phyloP scores from a whole-genome alignment of 2,888 invertebrate species.

The Xylota segnis region DNA sequence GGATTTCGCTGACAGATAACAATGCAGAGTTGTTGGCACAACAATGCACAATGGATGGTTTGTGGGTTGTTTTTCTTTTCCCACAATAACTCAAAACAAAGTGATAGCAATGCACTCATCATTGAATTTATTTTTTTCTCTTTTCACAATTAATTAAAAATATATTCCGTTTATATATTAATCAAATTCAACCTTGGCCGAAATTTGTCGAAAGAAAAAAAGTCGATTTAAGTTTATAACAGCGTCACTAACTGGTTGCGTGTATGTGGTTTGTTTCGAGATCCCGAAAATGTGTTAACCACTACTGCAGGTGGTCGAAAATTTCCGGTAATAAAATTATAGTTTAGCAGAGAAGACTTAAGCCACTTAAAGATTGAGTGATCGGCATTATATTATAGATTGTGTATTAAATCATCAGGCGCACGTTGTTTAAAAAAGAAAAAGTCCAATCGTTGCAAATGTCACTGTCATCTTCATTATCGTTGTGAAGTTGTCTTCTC shows the following conservation, averaged over 20 bases:
- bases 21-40: conserved; percentile 13
- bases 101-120: conserved; percentile 17
- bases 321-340: neutral
- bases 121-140: neutral
- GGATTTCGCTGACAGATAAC: conserved; percentile 11
- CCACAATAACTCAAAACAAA: conserved; percentile 7
- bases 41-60: conserved; percentile 49
- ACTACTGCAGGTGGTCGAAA: neutral
- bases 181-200: conserved; percentile 51
- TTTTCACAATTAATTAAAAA: conserved; percentile 25
- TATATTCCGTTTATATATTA: conserved; percentile 20
- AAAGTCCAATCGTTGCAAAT: too few species aligned
- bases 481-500: too few species aligned
- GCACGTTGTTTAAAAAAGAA: too few species aligned
- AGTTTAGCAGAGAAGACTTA: neutral
- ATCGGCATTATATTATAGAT: neutral
- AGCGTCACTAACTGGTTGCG: conserved; percentile 6
- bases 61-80: conserved; percentile 2
- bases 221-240: conserved; percentile 11
- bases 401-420: neutral
- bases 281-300: conserved; percentile 21
- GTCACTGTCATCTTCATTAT: too few species aligned
- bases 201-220: conserved; percentile 5
- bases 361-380: neutral
- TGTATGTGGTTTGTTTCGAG: neutral